Conservation (phyloP, 2,113 vertebrate species). For the Rhea americana region DNA sequence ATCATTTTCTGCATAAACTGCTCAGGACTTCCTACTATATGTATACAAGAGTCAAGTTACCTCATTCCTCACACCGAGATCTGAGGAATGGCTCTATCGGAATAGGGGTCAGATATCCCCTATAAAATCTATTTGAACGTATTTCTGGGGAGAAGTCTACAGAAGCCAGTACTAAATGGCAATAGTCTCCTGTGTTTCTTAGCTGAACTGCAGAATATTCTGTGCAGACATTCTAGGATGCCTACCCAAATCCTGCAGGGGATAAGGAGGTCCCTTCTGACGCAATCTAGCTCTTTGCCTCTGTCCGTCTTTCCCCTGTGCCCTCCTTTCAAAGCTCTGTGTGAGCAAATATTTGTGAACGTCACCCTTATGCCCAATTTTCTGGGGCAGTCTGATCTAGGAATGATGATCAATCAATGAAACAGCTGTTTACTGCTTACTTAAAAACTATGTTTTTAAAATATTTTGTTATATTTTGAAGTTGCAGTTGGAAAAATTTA, state of each 20-base stretch:
- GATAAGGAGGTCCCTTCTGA: neutral
- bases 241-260: neutral
- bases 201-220: neutral
- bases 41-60: accelerated
- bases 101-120: neutral
- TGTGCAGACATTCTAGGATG: neutral
- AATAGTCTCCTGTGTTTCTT: neutral
- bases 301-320: neutral
- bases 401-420: neutral
- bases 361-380: neutral
- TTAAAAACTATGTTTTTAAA: neutral
- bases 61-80: neutral
- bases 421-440: neutral
- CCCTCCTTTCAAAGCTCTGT: neutral
- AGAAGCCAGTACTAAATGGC: neutral
- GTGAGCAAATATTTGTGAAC: neutral
- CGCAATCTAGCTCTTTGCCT: neutral
- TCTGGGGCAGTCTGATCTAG: neutral
- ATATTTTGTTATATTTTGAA: neutral
- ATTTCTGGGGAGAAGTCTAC: neutral
- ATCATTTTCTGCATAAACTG: neutral
- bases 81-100: neutral
- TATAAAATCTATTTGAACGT: neutral
- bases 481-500: neutral
- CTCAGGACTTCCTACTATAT: neutral